These are phyloP conservation scores for Anabacerthia variegaticeps DNA, from an alignment of 2,797 vertebrate species.

Conservation along the genomic window DNA sequence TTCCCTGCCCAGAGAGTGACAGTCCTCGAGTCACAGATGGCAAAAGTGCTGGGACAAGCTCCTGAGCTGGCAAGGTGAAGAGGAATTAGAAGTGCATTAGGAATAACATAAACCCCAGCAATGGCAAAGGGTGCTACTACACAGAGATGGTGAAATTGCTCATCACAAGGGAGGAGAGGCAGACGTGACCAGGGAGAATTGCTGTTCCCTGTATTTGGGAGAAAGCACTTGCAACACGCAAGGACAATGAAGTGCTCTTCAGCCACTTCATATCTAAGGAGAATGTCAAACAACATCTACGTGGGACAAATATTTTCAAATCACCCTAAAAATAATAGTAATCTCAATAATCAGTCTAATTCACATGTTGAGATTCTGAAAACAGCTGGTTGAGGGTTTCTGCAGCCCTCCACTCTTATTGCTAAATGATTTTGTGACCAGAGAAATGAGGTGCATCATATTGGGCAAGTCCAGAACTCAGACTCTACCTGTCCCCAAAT, in stretches of 20 bases:
- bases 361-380: neutral
- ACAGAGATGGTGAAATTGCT: neutral
- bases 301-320: conserved; percentile 32
- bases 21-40: neutral
- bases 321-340: conserved; percentile 26
- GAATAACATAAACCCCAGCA: neutral
- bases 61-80: neutral
- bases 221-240: neutral
- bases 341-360: neutral
- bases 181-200: neutral
- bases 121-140: neutral
- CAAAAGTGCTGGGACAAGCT: neutral
- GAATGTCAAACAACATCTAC: conserved; percentile 27
- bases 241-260: conserved; percentile 44
- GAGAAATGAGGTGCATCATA: neutral
- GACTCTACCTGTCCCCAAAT: neutral
- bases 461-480: neutral
- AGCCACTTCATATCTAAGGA: neutral
- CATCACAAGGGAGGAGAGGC: neutral
- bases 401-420: neutral
- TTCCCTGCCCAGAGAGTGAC: neutral
- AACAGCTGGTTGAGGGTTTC: neutral
- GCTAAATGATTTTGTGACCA: neutral
- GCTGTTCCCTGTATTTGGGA: neutral
- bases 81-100: neutral